phyloP scores from a whole-genome alignment of 2,888 invertebrate genomes.

The Pyrrhosoma nymphula region DNA sequence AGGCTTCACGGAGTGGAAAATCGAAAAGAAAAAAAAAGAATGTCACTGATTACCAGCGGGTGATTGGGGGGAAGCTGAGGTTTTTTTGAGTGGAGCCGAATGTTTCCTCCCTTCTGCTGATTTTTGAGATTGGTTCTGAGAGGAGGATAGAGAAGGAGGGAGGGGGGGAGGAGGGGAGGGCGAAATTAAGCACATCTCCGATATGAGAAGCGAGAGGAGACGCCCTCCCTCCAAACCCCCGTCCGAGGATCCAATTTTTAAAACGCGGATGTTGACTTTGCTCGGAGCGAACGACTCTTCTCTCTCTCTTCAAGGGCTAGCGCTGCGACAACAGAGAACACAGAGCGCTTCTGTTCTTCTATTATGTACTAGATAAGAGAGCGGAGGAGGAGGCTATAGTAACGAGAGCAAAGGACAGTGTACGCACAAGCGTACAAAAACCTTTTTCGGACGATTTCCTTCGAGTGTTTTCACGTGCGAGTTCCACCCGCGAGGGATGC shows the following conservation, averaged over 20 bases:
- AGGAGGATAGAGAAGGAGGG: not conserved
- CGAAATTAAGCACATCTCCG: not conserved
- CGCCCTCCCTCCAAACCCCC: not conserved
- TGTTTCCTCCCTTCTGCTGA: not conserved
- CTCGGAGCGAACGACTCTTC: not conserved
- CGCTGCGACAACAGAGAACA: not conserved
- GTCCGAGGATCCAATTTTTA: not conserved
- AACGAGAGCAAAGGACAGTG: too few species aligned
- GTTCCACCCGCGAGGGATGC: not conserved
- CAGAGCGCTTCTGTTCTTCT: too few species aligned
- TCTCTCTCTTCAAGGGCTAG: not conserved
- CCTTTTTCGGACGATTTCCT: not conserved
- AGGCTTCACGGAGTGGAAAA: conserved; percentile 3
- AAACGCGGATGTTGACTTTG: not conserved
- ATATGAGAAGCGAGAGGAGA: not conserved
- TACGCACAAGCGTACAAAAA: not conserved
- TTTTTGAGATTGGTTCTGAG: not conserved
- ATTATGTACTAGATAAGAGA: too few species aligned
- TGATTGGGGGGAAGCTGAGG: not conserved
- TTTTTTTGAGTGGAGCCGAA: not conserved
- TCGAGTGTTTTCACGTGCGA: not conserved
- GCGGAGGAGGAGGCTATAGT: too few species aligned
- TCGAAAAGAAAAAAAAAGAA: not conserved
- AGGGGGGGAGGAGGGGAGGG: too few species aligned
- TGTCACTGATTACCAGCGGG: not conserved